A percentile compares a stretch with the other conserved stretches of the same genome.
phyloP scores from a whole-genome alignment of 2,888 invertebrate species.

The Pelosia muscerda region DNA sequence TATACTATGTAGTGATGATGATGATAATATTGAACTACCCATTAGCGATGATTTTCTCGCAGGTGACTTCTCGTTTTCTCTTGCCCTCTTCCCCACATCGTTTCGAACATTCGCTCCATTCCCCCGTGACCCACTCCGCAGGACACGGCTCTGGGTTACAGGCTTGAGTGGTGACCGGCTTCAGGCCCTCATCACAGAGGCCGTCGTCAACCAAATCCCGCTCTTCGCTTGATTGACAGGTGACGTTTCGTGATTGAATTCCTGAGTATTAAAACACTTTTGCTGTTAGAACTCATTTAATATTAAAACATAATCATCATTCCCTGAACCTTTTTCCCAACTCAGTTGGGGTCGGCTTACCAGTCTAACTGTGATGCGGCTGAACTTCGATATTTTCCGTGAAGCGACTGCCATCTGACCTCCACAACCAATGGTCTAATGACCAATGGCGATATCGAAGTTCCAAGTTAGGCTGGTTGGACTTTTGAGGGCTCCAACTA shows the following conservation, averaged over 20 bases:
- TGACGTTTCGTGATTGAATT: constrained; percentile 91
- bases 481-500: too few species aligned
- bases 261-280: constrained; percentile 83
- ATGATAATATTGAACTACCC: constrained; percentile 86
- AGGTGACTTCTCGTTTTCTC: constrained; percentile 91
- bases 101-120: constrained; percentile 94
- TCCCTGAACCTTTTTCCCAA: too few species aligned
- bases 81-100: constrained; percentile 93
- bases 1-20: too few species aligned
- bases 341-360: too few species aligned
- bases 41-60: constrained; percentile 92
- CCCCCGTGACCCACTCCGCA: constrained; percentile 92
- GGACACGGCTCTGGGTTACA: constrained; percentile 93
- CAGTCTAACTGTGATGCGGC: too few species aligned
- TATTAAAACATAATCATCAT: too few species aligned
- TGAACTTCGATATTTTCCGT: too few species aligned
- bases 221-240: constrained; percentile 92
- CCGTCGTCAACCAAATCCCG: constrained; percentile 90
- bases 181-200: constrained; percentile 92
- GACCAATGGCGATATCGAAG: too few species aligned
- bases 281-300: too few species aligned
- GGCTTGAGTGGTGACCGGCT: constrained; percentile 90
- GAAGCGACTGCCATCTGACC: too few species aligned
- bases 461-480: too few species aligned
- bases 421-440: too few species aligned